These are phyloP conservation scores for Neopipo cinnamomea DNA, from an alignment of 2,113 vertebrate genomes.

Conservation along the genomic window DNA sequence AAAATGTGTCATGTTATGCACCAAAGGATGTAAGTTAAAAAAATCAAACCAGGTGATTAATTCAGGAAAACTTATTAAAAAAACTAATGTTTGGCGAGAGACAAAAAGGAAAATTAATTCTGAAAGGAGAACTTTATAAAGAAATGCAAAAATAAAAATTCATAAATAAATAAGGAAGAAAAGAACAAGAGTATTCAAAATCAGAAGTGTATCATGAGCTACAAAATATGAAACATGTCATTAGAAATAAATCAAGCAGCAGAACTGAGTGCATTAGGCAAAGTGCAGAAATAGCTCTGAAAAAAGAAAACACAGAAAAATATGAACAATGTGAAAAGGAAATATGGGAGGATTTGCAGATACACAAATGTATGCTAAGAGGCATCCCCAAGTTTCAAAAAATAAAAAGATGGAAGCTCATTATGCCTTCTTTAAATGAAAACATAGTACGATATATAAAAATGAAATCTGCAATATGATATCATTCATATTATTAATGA, in stretches of 20 bases:
- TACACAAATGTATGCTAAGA: not conserved
- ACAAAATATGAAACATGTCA: not conserved
- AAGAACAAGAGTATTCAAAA: not conserved
- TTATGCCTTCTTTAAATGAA: not conserved
- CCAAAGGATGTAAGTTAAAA: not conserved
- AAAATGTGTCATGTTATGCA: not conserved
- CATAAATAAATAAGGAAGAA: not conserved
- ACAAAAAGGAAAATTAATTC: not conserved
- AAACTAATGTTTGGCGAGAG: not conserved
- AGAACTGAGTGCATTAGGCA: not conserved
- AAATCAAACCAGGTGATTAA: not conserved
- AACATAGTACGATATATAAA: not conserved
- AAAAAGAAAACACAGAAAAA: not conserved
- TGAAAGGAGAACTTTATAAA: not conserved
- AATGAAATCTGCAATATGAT: not conserved
- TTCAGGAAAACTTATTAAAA: not conserved
- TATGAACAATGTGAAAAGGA: not conserved
- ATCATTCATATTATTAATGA: not conserved
- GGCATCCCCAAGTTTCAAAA: not conserved
- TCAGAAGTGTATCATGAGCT: not conserved
- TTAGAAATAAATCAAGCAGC: not conserved
- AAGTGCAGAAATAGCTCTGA: not conserved
- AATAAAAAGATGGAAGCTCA: not conserved
- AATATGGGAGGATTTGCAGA: not conserved
- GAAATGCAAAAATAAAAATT: not conserved